Percentiles rank a stretch among this genome's conserved stretches.
These are phyloP conservation scores for Acrobasis repandana DNA, from an alignment of 2,888 invertebrate genomes.

Conservation along the genomic window DNA sequence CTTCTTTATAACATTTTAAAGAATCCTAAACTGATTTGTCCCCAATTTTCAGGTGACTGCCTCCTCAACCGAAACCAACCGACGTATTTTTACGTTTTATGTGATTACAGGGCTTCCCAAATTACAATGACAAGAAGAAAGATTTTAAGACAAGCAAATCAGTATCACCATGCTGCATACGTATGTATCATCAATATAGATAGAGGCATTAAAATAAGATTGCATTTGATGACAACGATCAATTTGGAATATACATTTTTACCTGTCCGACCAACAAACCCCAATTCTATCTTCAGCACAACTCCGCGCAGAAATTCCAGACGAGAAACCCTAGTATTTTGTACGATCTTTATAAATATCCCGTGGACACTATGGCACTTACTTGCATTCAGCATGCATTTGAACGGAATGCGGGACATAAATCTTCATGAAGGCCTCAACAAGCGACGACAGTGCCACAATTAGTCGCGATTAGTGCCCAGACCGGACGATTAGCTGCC, in stretches of 20 bases:
- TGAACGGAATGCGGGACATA: constrained; percentile 36
- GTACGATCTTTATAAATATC: constrained; percentile 11
- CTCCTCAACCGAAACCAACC: no score
- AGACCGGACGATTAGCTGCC: constrained; percentile 30
- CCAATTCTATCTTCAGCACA: neutral
- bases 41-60: no score
- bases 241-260: neutral
- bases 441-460: constrained; percentile 40
- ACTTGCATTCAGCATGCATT: constrained; percentile 30
- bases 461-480: constrained; percentile 56
- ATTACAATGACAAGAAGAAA: no score
- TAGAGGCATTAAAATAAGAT: no score
- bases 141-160: no score
- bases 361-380: constrained; percentile 18
- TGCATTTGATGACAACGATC: no score
- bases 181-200: no score
- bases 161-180: no score
- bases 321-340: neutral
- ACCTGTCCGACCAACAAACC: neutral
- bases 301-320: neutral
- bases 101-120: no score
- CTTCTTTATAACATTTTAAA: no score
- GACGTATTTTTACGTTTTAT: no score
- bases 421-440: constrained; percentile 41
- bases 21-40: no score